A percentile compares a stretch with the other conserved stretches of the same genome.
phyloP scores from a whole-genome alignment of 2,797 vertebrate species.

The Cetoscarus ocellatus region DNA sequence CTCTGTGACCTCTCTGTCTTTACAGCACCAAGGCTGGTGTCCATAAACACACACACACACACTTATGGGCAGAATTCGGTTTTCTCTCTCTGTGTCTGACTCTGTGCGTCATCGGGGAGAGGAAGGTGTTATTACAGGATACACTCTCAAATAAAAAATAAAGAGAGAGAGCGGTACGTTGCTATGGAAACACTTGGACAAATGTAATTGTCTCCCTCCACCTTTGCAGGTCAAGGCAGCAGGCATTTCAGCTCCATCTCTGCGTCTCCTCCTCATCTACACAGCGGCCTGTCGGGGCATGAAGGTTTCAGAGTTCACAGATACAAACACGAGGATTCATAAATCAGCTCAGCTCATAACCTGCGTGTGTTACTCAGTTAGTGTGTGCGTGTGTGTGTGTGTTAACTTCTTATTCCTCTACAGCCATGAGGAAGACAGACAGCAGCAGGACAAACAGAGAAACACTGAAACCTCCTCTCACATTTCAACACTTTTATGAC shows the following conservation, averaged over 20 bases:
- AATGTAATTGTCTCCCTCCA: constrained; percentile 69
- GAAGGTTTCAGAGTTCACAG: constrained; percentile 41
- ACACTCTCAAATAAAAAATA: constrained; percentile 10
- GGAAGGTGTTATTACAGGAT: constrained; percentile 47
- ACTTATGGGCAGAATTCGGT: constrained; percentile 23
- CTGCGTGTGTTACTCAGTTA: neutral
- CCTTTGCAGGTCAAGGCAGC: constrained; percentile 71
- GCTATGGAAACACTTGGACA: constrained; percentile 78
- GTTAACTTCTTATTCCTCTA: too few species aligned
- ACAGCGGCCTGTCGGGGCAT: constrained; percentile 11
- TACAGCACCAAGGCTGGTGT: constrained; percentile 1
- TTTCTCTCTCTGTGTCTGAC: constrained; percentile 19
- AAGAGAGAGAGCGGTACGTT: constrained; percentile 48
- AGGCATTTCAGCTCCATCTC: constrained; percentile 48
- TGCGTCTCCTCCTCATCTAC: constrained; percentile 29
- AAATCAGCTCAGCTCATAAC: constrained; percentile 24
- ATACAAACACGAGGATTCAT: constrained; percentile 32
- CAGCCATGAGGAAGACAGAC: constrained; percentile 4
- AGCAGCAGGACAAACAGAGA: neutral
- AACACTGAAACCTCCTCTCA: neutral
- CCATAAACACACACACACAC: constrained; percentile 9
- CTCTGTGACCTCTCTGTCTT: constrained; percentile 34
- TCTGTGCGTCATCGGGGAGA: constrained; percentile 25
- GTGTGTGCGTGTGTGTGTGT: neutral
- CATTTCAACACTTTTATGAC: neutral